Evolutionary conservation across 2,888 invertebrate species (phyloP).

Genomic region (Crepidodera aurea): DNA sequence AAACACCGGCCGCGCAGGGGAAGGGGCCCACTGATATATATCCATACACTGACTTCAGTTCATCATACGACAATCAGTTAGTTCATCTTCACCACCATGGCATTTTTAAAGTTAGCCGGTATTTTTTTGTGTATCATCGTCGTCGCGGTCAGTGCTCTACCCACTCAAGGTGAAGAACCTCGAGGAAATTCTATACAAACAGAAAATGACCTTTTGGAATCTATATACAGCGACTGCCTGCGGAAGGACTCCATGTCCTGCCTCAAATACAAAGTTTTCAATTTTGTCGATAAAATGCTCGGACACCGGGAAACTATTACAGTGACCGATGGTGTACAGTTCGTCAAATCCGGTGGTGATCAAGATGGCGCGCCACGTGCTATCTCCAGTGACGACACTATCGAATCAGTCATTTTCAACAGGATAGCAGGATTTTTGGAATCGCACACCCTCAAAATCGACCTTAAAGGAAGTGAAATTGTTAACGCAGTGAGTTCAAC

Average conservation of each 20-base stretch:
- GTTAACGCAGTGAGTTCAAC: conserved; percentile 81
- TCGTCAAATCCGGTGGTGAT: conserved; percentile 73
- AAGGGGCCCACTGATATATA: conserved; percentile 61
- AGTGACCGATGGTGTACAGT: conserved; percentile 83
- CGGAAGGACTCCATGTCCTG: conserved; percentile 85
- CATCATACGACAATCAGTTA: conserved; percentile 57
- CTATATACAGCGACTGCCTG: conserved; percentile 79
- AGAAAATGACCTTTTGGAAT: conserved; percentile 81
- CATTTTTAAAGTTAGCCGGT: conserved; percentile 64
- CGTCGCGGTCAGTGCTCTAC: conserved; percentile 70
- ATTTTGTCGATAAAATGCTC: conserved; percentile 85
- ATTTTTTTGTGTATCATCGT: conserved; percentile 65
- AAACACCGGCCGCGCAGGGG: conserved; percentile 57
- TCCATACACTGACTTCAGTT: conserved; percentile 55
- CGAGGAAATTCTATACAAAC: conserved; percentile 68
- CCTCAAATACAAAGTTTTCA: conserved; percentile 86
- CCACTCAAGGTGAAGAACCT: conserved; percentile 66
- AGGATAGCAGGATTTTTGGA: conserved; percentile 80
- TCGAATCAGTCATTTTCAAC: conserved; percentile 71
- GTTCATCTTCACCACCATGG: conserved; percentile 53
- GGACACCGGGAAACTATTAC: conserved; percentile 82
- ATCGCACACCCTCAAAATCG: conserved; percentile 83
- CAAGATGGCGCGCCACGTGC: conserved; percentile 82
- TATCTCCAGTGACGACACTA: conserved; percentile 70
- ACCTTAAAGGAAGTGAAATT: conserved; percentile 85